These are phyloP conservation scores for Nannobrachium achirus DNA, from an alignment of 2,113 vertebrate species.

Conservation along the genomic window DNA sequence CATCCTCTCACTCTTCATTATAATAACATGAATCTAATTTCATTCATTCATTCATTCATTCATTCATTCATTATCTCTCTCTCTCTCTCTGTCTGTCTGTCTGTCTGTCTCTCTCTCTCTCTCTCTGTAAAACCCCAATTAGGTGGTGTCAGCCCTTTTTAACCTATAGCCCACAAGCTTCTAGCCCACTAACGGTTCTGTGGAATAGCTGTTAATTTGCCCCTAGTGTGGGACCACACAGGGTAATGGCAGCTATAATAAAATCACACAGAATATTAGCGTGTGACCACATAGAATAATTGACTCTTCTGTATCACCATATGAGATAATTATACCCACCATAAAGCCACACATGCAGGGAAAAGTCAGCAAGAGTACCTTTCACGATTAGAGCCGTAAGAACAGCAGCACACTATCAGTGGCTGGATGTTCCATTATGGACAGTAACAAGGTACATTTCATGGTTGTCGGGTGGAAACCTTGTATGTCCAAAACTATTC, in stretches of 20 bases:
- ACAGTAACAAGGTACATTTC: too few species aligned
- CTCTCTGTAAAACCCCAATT: not conserved
- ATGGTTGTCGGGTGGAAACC: too few species aligned
- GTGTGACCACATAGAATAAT: constrained; percentile 29
- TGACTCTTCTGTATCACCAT: constrained; percentile 15
- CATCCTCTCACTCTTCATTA: too few species aligned
- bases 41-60: too few species aligned
- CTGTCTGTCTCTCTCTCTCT: not conserved
- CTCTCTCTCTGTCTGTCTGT: not conserved
- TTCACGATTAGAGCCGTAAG: constrained; percentile 17
- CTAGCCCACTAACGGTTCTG: not conserved
- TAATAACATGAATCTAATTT: too few species aligned
- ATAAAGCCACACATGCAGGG: not conserved
- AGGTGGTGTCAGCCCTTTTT: not conserved
- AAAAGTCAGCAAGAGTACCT: not conserved
- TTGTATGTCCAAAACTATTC: too few species aligned
- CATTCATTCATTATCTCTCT: not conserved
- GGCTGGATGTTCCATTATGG: too few species aligned
- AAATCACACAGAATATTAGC: constrained; percentile 3
- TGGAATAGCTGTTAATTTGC: constrained; percentile 18
- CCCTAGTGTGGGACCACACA: constrained; percentile 16
- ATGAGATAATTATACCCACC: constrained; percentile 27
- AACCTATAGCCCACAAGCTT: not conserved
- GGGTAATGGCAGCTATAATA: constrained; percentile 35
- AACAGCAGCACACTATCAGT: too few species aligned